A percentile compares a stretch with the other conserved stretches of the same genome.
Evolutionary conservation across 2,113 vertebrate species (phyloP).

Genomic region (Ornithorhynchus anatinus): DNA sequence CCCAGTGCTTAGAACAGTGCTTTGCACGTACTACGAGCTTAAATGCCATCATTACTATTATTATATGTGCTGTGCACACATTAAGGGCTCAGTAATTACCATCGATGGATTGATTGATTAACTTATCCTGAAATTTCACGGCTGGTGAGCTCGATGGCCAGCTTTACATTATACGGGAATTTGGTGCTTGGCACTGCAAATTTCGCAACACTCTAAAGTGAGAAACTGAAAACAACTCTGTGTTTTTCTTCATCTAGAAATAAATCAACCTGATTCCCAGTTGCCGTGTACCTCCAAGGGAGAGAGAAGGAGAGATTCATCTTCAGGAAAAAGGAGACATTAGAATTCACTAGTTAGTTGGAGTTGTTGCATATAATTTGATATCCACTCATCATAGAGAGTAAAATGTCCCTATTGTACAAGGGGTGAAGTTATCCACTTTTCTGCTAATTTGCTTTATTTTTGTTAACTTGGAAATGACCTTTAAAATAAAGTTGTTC

Average conservation of each 20-base stretch:
- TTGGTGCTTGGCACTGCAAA: neutral
- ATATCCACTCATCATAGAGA: neutral
- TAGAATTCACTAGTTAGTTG: neutral
- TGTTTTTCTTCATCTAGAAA: constrained; percentile 19
- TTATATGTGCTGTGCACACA: too few species aligned
- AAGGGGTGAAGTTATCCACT: neutral
- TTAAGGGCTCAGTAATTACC: too few species aligned
- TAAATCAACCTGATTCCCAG: constrained; percentile 2
- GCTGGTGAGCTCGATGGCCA: neutral
- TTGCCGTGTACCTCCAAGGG: neutral
- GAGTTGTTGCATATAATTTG: neutral
- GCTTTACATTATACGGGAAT: neutral
- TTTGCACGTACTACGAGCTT: too few species aligned
- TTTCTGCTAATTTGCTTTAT: neutral
- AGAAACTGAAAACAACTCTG: neutral
- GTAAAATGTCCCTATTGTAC: neutral
- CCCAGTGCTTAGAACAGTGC: too few species aligned
- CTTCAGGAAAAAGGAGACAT: neutral
- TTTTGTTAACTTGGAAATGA: neutral
- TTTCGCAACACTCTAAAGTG: neutral
- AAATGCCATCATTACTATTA: too few species aligned
- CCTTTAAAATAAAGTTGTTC: neutral
- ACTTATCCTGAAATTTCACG: neutral
- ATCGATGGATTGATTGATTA: too few species aligned
- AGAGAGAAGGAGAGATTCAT: neutral